Conservation (phyloP, 2,888 invertebrate species). For the Xylocampa areola region DNA sequence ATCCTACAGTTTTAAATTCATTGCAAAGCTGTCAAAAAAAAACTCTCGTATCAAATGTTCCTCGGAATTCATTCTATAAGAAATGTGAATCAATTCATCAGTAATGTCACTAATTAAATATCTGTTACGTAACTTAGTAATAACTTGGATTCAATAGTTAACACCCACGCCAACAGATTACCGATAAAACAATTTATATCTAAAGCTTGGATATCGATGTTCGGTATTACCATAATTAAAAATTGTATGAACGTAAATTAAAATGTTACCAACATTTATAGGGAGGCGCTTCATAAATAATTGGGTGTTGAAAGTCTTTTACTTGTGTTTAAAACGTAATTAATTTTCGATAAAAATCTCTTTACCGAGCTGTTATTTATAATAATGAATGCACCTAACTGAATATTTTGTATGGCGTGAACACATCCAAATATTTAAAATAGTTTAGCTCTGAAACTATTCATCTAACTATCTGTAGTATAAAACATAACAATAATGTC, state of each 20-base stretch:
- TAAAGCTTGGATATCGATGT: conserved; percentile 46
- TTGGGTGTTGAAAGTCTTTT: conserved; percentile 49
- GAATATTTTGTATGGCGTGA: no score
- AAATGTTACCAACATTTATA: conserved; percentile 56
- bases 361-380: no score
- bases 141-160: conserved; percentile 41
- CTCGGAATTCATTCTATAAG: conserved; percentile 3
- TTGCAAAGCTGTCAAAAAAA: conserved; percentile 1
- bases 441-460: no score
- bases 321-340: conserved; percentile 31
- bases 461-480: no score
- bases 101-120: conserved; percentile 50
- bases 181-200: conserved; percentile 68
- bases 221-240: conserved; percentile 61
- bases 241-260: conserved; percentile 56
- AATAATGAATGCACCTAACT: no score
- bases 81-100: conserved; percentile 46
- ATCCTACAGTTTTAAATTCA: no score
- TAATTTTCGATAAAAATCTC: conserved; percentile 19
- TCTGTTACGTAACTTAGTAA: conserved; percentile 50
- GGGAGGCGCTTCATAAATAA: conserved; percentile 46
- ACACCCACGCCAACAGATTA: conserved; percentile 58
- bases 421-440: no score
- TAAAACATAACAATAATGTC: no score
- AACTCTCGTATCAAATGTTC: not conserved